Evolutionary conservation across 2,113 vertebrate species (phyloP).

Genomic region (Cynopterus brachyotis): DNA sequence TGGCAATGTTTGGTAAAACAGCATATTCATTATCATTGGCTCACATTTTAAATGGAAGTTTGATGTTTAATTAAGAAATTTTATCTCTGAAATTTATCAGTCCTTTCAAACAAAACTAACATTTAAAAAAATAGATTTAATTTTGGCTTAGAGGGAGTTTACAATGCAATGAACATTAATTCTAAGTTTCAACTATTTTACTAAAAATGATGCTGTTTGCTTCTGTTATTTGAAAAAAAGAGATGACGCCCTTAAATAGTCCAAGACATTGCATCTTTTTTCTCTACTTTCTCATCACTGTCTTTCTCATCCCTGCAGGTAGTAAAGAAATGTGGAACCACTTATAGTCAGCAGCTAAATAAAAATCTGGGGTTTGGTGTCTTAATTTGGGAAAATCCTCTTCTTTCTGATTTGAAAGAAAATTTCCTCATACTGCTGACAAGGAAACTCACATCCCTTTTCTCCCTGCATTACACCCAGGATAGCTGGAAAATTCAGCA

Average conservation of each 20-base stretch:
- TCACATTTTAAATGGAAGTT: not conserved
- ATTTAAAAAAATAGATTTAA: not conserved
- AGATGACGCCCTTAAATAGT: not conserved
- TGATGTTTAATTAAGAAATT: not conserved
- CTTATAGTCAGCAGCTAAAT: not conserved
- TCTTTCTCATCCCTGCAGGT: not conserved
- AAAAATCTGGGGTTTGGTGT: not conserved
- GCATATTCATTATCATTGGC: not conserved
- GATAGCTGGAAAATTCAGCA: not conserved
- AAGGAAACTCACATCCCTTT: not conserved
- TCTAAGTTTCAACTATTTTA: not conserved
- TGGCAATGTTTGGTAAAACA: not conserved
- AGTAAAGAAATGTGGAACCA: not conserved
- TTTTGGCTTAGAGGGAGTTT: not conserved
- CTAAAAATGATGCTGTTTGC: not conserved
- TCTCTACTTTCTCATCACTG: not conserved
- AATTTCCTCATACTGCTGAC: not conserved
- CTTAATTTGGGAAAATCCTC: not conserved
- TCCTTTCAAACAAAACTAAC: not conserved
- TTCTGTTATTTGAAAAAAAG: not conserved
- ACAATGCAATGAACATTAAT: not conserved
- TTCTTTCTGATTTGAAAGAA: not conserved
- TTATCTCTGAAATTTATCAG: not conserved
- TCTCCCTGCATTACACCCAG: no score
- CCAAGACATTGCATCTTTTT: not conserved